These are phyloP conservation scores for Phanerotoma sp. DNA, from an alignment of 2,888 invertebrate genomes.

Conservation along the genomic window DNA sequence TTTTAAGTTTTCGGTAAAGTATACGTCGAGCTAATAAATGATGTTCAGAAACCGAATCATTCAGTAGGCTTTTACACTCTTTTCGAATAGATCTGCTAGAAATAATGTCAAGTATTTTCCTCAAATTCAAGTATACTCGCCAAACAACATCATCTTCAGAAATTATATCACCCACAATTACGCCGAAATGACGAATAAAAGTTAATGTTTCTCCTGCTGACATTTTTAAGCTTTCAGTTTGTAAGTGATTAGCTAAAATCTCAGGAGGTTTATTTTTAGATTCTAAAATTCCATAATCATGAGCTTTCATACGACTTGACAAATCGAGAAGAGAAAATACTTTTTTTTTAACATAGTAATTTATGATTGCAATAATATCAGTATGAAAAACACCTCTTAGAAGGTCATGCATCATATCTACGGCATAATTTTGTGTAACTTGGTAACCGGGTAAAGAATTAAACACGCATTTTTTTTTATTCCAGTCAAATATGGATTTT, in stretches of 20 bases:
- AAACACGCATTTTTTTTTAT: conserved; percentile 29
- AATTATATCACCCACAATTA: conserved; percentile 19
- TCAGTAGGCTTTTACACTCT: conserved; percentile 12
- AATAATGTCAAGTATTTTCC: conserved; percentile 21
- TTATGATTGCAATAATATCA: conserved; percentile 25
- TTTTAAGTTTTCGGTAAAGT: conserved; percentile 13
- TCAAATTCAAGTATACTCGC: conserved; percentile 25
- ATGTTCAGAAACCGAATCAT: conserved; percentile 21
- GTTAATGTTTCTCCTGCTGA: conserved; percentile 28
- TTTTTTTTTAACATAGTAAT: conserved; percentile 17
- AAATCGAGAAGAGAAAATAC: conserved; percentile 18
- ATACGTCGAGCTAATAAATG: conserved; percentile 15
- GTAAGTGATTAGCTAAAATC: conserved; percentile 21
- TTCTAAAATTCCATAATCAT: conserved; percentile 22
- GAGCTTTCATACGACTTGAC: conserved; percentile 18
- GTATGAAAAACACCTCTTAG: conserved; percentile 28
- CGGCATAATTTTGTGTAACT: conserved; percentile 25
- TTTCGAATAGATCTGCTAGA: conserved; percentile 14
- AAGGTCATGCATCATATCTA: conserved; percentile 33
- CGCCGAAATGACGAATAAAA: conserved; percentile 23
- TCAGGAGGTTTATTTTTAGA: conserved; percentile 22
- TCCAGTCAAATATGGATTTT: conserved; percentile 23
- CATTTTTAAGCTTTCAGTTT: conserved; percentile 23
- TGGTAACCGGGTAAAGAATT: conserved; percentile 28
- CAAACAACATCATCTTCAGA: conserved; percentile 22